Evolutionary conservation across 30 jellyfish, hydroid and myxozoan genomes (phyloP).

Genomic region (Aurelia coerulea): DNA sequence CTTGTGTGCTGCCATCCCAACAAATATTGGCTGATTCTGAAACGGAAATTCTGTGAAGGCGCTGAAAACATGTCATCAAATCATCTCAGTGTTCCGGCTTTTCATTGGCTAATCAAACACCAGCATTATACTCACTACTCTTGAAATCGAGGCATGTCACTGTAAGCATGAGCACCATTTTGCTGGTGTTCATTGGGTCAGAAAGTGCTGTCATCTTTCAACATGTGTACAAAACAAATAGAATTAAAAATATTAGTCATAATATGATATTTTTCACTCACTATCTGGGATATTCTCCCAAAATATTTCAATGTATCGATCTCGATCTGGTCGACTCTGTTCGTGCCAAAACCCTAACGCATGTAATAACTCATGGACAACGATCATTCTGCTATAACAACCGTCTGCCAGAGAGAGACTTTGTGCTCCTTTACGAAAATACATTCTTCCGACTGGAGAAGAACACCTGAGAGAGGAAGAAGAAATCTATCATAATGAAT

Average conservation of each 20-base stretch:
- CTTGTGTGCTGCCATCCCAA: too few species aligned
- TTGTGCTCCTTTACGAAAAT: conserved; percentile 44
- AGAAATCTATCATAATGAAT: neutral
- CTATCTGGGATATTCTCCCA: conserved; percentile 75
- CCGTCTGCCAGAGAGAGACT: conserved; percentile 39
- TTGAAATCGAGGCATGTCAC: too few species aligned
- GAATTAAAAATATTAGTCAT: too few species aligned
- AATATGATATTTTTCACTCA: neutral
- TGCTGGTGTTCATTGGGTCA: too few species aligned
- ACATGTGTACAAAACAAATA: too few species aligned
- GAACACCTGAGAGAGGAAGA: conserved; percentile 38
- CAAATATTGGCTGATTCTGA: neutral
- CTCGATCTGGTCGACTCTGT: conserved; percentile 78
- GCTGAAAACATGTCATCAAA: neutral
- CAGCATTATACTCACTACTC: too few species aligned
- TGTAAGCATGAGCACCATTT: too few species aligned
- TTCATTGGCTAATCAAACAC: too few species aligned
- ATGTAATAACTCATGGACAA: conserved; percentile 68
- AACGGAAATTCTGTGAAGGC: neutral
- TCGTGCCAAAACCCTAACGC: conserved; percentile 75
- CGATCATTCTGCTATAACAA: conserved; percentile 12
- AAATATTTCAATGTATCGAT: conserved; percentile 53
- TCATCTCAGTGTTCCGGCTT: too few species aligned
- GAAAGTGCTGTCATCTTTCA: too few species aligned
- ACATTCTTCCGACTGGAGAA: conserved; percentile 55